Conservation (phyloP, 2,113 vertebrate species). For the Chiloscyllium plagiosum region DNA sequence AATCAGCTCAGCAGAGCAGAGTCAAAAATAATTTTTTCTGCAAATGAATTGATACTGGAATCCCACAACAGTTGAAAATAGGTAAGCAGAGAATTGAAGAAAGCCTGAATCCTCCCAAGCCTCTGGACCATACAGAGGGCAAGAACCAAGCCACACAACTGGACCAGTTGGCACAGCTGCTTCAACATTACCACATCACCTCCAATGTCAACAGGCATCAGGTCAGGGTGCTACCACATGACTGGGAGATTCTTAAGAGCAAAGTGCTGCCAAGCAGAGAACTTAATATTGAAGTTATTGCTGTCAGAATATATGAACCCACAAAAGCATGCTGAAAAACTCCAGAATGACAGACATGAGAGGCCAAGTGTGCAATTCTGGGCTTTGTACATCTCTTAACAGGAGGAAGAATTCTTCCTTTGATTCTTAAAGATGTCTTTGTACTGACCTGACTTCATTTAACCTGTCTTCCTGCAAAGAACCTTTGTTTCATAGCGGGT, state of each 20-base stretch:
- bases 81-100: no score
- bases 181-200: no score
- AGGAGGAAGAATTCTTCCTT: neutral
- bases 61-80: no score
- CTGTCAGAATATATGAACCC: neutral
- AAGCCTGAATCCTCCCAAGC: no score
- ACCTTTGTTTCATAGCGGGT: neutral
- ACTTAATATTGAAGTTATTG: neutral
- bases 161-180: no score
- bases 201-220: no score
- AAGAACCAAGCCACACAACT: no score
- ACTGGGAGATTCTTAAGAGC: neutral
- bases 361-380: neutral
- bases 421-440: neutral
- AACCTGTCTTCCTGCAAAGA: neutral
- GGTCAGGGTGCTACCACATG: no score
- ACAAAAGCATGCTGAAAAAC: neutral
- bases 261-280: neutral
- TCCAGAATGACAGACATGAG: neutral
- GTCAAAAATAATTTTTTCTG: no score
- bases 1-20: no score
- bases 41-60: no score
- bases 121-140: no score
- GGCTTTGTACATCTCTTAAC: neutral
- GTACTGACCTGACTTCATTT: neutral